Base-by-base conservation (phyloP, 1,140 invertebrate species). In the Papilio machaon region DNA sequence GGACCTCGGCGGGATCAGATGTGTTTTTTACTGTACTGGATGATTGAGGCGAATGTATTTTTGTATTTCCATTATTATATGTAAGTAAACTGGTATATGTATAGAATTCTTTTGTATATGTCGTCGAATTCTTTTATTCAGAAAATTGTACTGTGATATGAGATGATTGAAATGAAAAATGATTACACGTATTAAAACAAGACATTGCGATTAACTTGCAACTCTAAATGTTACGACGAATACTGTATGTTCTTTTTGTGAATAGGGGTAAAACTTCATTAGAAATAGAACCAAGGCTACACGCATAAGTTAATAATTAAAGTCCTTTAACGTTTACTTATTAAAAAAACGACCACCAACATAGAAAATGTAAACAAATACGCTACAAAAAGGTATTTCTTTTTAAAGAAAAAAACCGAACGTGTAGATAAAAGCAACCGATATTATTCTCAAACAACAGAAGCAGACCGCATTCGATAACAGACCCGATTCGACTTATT, bases 401-500 rank as follows among this genome's bases (percentile, higher is more conserved):
- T 38, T 35, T 35, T 35, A 23, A 67, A 15, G 30, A 15, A 35
- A 67, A 64, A 38, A 67, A 15, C 30, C 47, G 4, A 47, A 23
- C 47, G 19, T 52, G 74, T 76, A 74, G 73, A 75, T 75, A 49
- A 49, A 75, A 47, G 73, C 73, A 75, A 75, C 47, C 43, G 17
- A 52, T 76, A 78, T 78, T 78, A 64, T 78, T 64, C 76, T 43
- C 58, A 79, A 64, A 79, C 58, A 76, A 74, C 46, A 58, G 54
- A 6, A 64, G n/a, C 58, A 43, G 30, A n/a, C 35, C n/a, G 30
- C 58, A 19, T 38, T 13, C 77, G 58, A 79, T 79, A 79, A 79
- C 58, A 46, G 77, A 58, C 17, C 38, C 52, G 74, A 76, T 49
- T 75, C 82, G 81, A 85, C 82, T 81, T 81, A 83, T 78, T 80